Base-by-base conservation (phyloP, 2,113 vertebrate species). In the Thunnus maccoyii region DNA sequence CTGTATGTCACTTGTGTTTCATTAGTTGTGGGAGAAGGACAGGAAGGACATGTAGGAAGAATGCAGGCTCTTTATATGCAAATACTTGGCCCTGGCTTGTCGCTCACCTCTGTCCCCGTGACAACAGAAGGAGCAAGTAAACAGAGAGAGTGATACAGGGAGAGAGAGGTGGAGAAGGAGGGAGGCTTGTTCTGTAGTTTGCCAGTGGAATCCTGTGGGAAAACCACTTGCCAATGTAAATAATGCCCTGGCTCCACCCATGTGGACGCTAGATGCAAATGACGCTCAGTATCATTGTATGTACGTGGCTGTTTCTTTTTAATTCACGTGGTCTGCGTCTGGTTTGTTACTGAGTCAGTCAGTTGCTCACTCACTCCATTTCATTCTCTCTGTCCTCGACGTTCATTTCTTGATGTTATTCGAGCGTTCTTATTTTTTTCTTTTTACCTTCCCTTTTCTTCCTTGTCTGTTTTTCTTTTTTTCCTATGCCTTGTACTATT, bases 41-140 rank as follows among this genome's bases (percentile, higher is more conserved):
- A 8, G 64, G 73, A 87, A 86, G 88, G 76, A 77, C 81, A 54
- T 30, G 69, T 58, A 68, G 76, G 64, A 85, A 69, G 76, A 82
- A 82, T 10, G 55, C 79, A 74, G 57, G 74, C 87, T 90, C 81
- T 92, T 89, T 88, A 84, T 84, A 91, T 93, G 92, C 87, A 93
- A 92, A 93, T 91, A 48, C 62, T 69, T 86, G 78, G 82, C 86
- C 86, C 79, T 88, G 86, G 88, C 76, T 87, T 92, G 90, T 93
- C 90, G 69, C 82, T 93, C 85, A 92, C 90, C 89, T 88, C 85
- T 91, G 92, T 91, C 89, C 87, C 86, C 50, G 58, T 86, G 81
- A 93, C 87, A 93, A 86, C 89, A 91, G 64, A 66, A 73, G 81
- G 88, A 88, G 82, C 69, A 72, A 80, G 41, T 66, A 77, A 72